These are phyloP conservation scores for Propithecus deckenii DNA, from an alignment of 2,797 vertebrate genomes.

Conservation along the genomic window DNA sequence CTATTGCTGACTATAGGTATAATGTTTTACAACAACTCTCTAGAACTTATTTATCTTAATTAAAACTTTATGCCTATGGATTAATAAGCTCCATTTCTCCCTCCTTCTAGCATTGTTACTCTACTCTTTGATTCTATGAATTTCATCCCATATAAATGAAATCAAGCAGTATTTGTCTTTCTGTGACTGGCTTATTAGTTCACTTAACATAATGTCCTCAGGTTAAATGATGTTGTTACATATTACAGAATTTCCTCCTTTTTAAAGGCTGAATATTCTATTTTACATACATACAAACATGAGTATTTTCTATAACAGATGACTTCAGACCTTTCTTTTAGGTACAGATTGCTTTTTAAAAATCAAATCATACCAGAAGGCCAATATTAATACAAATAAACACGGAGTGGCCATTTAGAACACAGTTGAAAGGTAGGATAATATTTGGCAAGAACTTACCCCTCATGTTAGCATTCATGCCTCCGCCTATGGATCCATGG, in stretches of 20 bases:
- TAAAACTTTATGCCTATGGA: neutral
- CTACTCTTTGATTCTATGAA: neutral
- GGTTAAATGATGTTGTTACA: neutral
- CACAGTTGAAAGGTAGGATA: neutral
- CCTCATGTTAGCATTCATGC: conserved; percentile 99
- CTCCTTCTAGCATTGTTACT: neutral
- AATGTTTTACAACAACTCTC: neutral
- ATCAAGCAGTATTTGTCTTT: neutral
- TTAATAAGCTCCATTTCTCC: neutral
- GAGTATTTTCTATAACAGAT: neutral
- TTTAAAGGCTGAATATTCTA: neutral
- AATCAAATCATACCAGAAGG: neutral
- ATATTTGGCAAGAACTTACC: conserved; percentile 83
- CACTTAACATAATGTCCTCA: neutral
- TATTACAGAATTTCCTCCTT: neutral
- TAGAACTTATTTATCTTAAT: neutral
- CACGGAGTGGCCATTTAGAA: neutral
- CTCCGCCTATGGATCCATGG: conserved; percentile 88
- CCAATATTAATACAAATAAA: neutral
- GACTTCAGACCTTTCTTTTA: neutral
- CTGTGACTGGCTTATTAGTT: neutral
- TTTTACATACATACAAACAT: neutral
- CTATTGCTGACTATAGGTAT: neutral
- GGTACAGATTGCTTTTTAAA: neutral
- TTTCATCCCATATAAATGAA: neutral